Evolutionary conservation across 2,113 vertebrate genomes (phyloP).

Genomic region (Climacteris rufus): DNA sequence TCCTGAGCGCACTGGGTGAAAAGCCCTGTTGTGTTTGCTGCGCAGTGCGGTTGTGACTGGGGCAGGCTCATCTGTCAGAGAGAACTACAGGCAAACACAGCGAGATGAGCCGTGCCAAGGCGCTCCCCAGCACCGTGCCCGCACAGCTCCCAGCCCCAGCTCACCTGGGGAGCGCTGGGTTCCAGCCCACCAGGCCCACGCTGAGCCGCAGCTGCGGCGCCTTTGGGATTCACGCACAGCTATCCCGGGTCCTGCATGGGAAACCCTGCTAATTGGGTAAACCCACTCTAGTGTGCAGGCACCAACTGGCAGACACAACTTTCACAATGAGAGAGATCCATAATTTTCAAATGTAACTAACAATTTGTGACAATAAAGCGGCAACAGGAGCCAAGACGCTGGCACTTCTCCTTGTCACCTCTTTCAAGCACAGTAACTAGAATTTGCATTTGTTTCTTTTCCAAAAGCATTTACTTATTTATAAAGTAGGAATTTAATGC

Average conservation of each 20-base stretch:
- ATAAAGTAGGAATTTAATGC: constrained; percentile 7
- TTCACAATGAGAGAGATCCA: constrained; percentile 23
- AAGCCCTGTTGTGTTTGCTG: not conserved
- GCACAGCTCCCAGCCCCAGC: not conserved
- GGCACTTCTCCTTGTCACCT: constrained; percentile 40
- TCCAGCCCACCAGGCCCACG: not conserved
- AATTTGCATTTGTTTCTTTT: constrained; percentile 49
- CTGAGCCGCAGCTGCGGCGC: not conserved
- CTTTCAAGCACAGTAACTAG: constrained; percentile 23
- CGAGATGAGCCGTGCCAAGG: not conserved
- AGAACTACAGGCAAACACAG: not conserved
- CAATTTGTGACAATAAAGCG: constrained; percentile 62
- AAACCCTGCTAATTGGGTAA: constrained; percentile 49
- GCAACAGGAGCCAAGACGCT: constrained; percentile 44
- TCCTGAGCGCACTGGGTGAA: not conserved
- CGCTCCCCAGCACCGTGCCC: not conserved
- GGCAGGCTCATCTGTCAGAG: not conserved
- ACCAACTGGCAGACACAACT: constrained; percentile 57
- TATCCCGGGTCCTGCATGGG: constrained; percentile 27
- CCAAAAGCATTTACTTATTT: constrained; percentile 42
- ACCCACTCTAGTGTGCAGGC: constrained; percentile 31
- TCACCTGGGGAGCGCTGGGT: not conserved
- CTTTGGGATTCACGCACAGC: not conserved
- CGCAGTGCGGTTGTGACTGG: not conserved
- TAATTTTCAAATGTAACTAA: constrained; percentile 65